Evolutionary conservation across 35 echinoderm and acorn worm species (phyloP).

Genomic region (Apostichopus japonicus): DNA sequence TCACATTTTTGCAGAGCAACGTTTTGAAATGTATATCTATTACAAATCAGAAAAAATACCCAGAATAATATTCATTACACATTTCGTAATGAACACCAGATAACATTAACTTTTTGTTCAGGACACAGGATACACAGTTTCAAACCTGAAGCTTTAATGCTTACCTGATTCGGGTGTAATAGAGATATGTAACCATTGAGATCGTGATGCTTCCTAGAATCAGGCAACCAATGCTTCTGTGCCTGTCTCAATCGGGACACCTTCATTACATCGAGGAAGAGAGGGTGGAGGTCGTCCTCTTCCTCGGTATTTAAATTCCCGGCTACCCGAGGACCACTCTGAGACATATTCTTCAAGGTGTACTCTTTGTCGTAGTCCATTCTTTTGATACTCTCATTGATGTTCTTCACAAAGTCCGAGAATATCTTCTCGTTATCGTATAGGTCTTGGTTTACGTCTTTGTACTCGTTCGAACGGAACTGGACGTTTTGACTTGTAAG

Average conservation of each 20-base stretch:
- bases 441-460: not conserved
- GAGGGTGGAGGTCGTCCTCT: not conserved
- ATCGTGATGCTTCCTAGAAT: not conserved
- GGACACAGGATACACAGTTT: not conserved
- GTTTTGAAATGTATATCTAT: too few relatives aligned
- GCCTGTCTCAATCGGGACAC: not conserved
- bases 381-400: constrained; percentile 34
- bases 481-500: constrained; percentile 43
- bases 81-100: not conserved
- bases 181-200: constrained; percentile 21
- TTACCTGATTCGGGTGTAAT: constrained; percentile 9
- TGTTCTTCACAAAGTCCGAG: constrained; percentile 21
- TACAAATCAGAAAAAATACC: too few relatives aligned
- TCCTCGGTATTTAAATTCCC: not conserved
- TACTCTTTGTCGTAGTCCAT: constrained; percentile 53
- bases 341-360: constrained; percentile 5
- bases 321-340: not conserved
- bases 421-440: not conserved
- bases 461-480: not conserved
- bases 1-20: too few relatives aligned
- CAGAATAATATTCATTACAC: not conserved
- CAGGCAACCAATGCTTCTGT: not conserved
- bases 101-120: not conserved
- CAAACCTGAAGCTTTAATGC: not conserved
- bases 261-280: constrained; percentile 21